Conservation (phyloP, 2,113 vertebrate species). For the Ploceus nigricollis region DNA sequence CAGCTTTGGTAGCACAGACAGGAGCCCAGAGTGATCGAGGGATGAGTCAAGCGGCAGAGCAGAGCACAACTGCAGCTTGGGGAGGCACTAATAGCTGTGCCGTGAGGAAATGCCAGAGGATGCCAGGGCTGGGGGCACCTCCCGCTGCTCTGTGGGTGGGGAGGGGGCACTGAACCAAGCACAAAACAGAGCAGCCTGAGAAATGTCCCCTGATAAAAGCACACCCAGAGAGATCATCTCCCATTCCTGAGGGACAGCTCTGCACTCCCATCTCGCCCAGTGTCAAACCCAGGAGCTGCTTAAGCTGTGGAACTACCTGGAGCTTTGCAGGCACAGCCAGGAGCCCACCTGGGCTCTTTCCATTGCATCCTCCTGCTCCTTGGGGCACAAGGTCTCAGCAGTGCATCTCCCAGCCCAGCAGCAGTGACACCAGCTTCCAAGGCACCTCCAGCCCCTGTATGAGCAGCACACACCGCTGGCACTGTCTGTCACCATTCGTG, state of each 20-base stretch:
- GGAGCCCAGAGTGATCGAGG: neutral
- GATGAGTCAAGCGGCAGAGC: neutral
- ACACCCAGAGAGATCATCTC: neutral
- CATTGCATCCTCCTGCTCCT: neutral
- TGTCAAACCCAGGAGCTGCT: neutral
- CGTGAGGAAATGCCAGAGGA: neutral
- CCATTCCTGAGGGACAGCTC: neutral
- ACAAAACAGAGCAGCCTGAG: neutral
- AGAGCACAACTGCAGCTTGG: neutral
- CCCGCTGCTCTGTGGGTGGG: accelerated
- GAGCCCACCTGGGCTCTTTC: neutral
- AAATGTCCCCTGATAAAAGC: neutral
- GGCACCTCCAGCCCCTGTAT: neutral
- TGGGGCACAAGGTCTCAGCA: neutral
- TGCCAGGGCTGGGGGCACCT: neutral
- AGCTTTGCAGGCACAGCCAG: neutral
- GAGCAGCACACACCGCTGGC: neutral
- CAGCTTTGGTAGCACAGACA: neutral
- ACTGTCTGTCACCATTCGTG: accelerated
- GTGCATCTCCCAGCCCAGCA: neutral
- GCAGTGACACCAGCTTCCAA: neutral
- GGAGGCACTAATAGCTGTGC: neutral
- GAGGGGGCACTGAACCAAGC: neutral
- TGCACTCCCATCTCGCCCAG: accelerated
- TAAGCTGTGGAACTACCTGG: neutral